These are phyloP conservation scores for Sinella curviseta DNA, from an alignment of 1,140 invertebrate species.

Conservation along the genomic window DNA sequence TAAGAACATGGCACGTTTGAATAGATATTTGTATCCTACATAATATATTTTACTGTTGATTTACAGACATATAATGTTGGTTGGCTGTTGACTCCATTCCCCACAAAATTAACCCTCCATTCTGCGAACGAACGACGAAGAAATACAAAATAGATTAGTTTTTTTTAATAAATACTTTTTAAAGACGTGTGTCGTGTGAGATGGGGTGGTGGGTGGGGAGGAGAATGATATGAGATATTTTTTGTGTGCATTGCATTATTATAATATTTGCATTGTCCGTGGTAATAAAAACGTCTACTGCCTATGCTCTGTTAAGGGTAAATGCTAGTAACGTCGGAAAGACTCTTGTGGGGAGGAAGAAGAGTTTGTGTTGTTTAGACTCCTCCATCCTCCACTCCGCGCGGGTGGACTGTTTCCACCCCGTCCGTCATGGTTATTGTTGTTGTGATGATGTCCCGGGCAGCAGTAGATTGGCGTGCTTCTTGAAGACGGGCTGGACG, in stretches of 20 bases:
- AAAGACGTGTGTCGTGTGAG: no score
- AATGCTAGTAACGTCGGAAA: background rate
- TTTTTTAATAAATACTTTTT: no score
- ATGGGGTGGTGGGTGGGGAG: no score
- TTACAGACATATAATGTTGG: no score
- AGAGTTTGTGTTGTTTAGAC: background rate
- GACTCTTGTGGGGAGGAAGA: background rate
- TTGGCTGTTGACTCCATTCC: no score
- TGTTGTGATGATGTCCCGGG: background rate
- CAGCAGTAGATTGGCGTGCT: conserved; percentile 20
- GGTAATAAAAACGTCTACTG: background rate
- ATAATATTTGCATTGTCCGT: background rate
- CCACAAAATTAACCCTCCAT: no score
- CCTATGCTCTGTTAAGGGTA: no score
- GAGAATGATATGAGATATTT: no score
- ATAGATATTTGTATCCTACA: background rate
- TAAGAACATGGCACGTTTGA: background rate
- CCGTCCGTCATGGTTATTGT: background rate
- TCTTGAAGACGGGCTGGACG: background rate
- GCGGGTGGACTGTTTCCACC: background rate
- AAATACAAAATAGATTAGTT: no score
- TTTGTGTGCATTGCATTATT: no score
- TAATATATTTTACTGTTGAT: no score
- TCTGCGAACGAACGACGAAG: no score
- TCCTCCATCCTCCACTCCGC: background rate